A percentile compares a stretch with the other conserved stretches of the same genome.
Evolutionary conservation across 2,797 vertebrate species (phyloP).

Genomic region (Odontamblyopus lacepedii): DNA sequence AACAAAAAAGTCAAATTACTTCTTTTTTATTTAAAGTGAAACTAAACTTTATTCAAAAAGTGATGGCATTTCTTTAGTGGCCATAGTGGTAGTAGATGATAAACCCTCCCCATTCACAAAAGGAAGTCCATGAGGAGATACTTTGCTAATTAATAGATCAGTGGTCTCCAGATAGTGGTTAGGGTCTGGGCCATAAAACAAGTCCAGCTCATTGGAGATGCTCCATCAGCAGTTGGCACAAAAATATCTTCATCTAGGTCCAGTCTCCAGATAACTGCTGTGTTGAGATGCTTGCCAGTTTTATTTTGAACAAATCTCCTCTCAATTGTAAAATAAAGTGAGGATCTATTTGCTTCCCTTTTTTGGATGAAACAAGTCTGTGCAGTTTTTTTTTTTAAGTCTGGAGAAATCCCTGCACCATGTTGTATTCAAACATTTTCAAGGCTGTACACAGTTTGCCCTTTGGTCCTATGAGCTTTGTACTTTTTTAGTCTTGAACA

Average conservation of each 20-base stretch:
- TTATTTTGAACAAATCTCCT: constrained; percentile 26
- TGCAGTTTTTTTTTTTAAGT: constrained; percentile 17
- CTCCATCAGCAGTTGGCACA: constrained; percentile 43
- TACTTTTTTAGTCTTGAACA: constrained; percentile 51
- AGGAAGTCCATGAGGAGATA: constrained; percentile 31
- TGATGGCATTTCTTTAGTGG: constrained; percentile 21
- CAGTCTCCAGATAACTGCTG: constrained; percentile 50
- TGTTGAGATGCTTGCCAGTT: constrained; percentile 41
- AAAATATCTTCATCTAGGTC: constrained; percentile 52
- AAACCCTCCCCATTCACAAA: constrained; percentile 42
- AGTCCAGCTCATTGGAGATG: constrained; percentile 38
- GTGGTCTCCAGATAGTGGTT: constrained; percentile 31
- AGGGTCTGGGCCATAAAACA: constrained; percentile 38
- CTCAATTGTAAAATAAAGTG: constrained; percentile 43
- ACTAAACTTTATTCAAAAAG: constrained; percentile 35
- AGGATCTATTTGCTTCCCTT: constrained; percentile 43
- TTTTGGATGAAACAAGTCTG: constrained; percentile 28
- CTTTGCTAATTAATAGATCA: constrained; percentile 53
- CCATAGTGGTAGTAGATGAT: constrained; percentile 20
- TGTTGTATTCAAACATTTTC: constrained; percentile 38
- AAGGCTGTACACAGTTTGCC: constrained; percentile 37
- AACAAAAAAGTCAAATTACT: constrained; percentile 5
- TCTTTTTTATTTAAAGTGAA: background rate
- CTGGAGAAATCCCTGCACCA: constrained; percentile 20
- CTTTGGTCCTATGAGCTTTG: constrained; percentile 42